Conservation (phyloP, 2,888 invertebrate genomes). For the Noctua janthina region DNA sequence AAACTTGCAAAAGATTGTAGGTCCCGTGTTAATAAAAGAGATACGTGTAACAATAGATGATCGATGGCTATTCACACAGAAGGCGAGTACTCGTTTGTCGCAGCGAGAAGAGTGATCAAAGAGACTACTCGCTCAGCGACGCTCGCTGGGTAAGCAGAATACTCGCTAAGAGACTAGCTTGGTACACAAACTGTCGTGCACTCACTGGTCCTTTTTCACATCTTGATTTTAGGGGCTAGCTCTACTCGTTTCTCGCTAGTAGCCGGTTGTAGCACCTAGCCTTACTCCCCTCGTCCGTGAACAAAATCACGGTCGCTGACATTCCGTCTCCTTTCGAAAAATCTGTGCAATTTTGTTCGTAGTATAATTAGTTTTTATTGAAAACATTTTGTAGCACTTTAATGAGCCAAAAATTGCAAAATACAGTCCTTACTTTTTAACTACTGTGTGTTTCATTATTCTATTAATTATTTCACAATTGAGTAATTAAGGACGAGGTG, state of each 20-base stretch:
- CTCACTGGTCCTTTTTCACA: not conserved
- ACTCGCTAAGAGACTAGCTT: not conserved
- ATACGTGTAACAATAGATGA: not conserved
- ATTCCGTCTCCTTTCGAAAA: conserved; percentile 30
- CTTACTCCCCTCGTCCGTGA: conserved; percentile 12
- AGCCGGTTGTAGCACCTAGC: not conserved
- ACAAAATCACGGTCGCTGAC: conserved; percentile 26
- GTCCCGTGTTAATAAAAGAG: not conserved
- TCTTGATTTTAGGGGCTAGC: not conserved
- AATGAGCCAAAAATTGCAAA: conserved; percentile 11
- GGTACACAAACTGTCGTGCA: not conserved
- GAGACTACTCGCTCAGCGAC: not conserved
- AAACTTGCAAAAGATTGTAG: not conserved
- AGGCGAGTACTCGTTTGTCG: not conserved
- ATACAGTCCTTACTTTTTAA: conserved; percentile 2
- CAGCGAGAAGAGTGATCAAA: not conserved
- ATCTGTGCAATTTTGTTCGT: not conserved
- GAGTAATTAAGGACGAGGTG: not conserved
- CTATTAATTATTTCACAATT: not conserved
- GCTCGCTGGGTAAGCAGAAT: not conserved
- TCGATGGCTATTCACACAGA: not conserved
- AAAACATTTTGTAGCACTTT: conserved; percentile 17
- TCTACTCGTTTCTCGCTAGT: not conserved
- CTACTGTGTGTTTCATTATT: not conserved
- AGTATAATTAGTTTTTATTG: conserved; percentile 25